Base-by-base conservation (phyloP, 2,113 vertebrate genomes). In the Odocoileus virginianus region DNA sequence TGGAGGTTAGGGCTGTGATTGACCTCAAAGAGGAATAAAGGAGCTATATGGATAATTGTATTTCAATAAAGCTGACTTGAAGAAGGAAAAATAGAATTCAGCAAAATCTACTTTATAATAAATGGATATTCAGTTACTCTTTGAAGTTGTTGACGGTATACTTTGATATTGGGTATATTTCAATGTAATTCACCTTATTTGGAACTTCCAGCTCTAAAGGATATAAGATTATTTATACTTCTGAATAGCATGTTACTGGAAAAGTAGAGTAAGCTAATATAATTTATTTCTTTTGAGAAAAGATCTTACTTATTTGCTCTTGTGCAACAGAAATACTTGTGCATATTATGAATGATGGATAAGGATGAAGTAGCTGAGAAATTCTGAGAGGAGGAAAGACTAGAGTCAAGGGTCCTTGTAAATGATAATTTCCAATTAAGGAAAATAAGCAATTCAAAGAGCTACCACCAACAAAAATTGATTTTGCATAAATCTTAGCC, bases 341-440 rank as follows among this genome's bases (percentile, higher is more conserved):
- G 45, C 25, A 58, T 71, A 88, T 92, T 95, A 58, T 97, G 94
- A 97, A 96, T 91, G 90, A 87, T 93, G 40, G 82, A 47, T 90
- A 86, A 96, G 57, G 71, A 54, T 91, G 96, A 97, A 97, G 91
- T 58, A 96, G 45, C 43, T 96, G 84, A 93, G 92, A 97, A 93
- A 97, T 90, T 81, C 33, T 87, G 82, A 96, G 27, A 89, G 30
- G 40, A 96, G 50, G 43, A 83, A 92, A 96, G 81, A 94, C 74
- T 86, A 52, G n/a, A 98, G 76, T 97, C 61, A 96, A 98, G 97
- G 9, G 30, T 95, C n/a, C 96, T 98, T 96, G 88, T 97, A 96
- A 97, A 97, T 88, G 87, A 54, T 97, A 88, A 95, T 97, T 97
- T 96, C 86, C 50, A 95, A 67, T 94, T 86, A 97, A 95, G 76